Base-by-base conservation (phyloP, 64 coral and sea anemone species). In the Porites lutea region DNA sequence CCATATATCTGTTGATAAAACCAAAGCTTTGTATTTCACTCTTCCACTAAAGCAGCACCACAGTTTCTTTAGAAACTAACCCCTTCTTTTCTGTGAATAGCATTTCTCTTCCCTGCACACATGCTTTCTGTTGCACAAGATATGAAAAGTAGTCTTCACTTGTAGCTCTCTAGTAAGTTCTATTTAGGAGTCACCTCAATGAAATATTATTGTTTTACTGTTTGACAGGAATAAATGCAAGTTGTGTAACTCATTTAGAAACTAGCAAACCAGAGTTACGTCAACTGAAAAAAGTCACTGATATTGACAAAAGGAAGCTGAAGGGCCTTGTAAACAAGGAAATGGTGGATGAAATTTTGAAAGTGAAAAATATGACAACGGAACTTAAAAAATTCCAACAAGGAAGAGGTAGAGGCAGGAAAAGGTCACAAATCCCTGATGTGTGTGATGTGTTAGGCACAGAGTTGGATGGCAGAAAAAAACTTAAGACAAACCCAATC, bases 311-410 rank as follows among this genome's bases (percentile, higher is more conserved):
- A 59, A 78, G 76, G 43, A 92, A 79, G 82, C 44, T 92, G 7
- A 92, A 60, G 72, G 82, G 82, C 14, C 52, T 85, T 23, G 53
- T 27, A 61, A 86, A 92, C 15, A 92, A 92, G 65, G 91, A 52
- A 66, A 87, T 92, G 66, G 73, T 92, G 48, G 91, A 92, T 79
- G 91, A 92, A 78, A 92, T 92, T 12, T 86, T 92, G 82, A 92
- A 92, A 87, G 91, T 86, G 22, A 74, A 68, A 59, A 84, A 71
- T 1, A 92, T 86, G 79, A 75, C 73, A 71, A 76, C 66, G 14
- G 82, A 92, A 86, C 75, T 92, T 44, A 92, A 92, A 87, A 92
- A 92, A 65, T 83, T 77, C 10, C 54, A 79, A 87, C 86, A 65
- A 55, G 72, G 51, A 19, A 61, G 37, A 11, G 83, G 91, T 67